Percentiles rank a stretch among this genome's conserved stretches.
phyloP scores from a whole-genome alignment of 2,888 invertebrate species.

The Nasonovia ribisnigri region DNA sequence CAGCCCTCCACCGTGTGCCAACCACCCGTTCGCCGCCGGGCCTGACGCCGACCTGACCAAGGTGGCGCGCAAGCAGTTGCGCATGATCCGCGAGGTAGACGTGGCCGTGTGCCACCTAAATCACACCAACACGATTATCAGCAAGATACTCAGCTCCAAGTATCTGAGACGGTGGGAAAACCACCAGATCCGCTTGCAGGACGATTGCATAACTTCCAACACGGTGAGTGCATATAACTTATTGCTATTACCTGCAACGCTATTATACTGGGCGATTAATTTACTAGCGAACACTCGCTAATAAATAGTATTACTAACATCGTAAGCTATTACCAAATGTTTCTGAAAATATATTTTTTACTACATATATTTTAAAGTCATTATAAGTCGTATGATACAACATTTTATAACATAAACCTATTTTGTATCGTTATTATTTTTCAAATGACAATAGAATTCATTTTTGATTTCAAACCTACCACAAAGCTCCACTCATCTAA shows the following conservation, averaged over 20 bases:
- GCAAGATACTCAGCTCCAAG: constrained; percentile 83
- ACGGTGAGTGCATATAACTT: constrained; percentile 74
- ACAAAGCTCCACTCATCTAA: too few species aligned
- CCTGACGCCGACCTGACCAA: constrained; percentile 45
- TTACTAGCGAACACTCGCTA: background rate
- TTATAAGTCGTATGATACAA: too few species aligned
- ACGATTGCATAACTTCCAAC: constrained; percentile 79
- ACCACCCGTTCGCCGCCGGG: constrained; percentile 67
- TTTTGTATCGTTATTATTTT: too few species aligned
- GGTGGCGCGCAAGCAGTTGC: constrained; percentile 56
- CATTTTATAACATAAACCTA: too few species aligned
- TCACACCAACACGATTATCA: constrained; percentile 82
- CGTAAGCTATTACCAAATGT: too few species aligned
- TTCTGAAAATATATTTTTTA: background rate
- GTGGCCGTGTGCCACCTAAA: constrained; percentile 82
- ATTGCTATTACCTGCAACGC: background rate
- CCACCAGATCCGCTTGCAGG: constrained; percentile 79
- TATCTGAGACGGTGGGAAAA: constrained; percentile 84
- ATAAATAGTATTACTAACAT: too few species aligned
- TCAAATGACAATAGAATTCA: too few species aligned
- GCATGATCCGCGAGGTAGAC: constrained; percentile 78
- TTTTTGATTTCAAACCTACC: too few species aligned
- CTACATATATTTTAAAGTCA: too few species aligned
- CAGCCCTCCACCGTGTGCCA: constrained; percentile 71
- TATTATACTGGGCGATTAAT: background rate